Conservation (phyloP, 1,140 invertebrate genomes). For the Platyscapa corneri region DNA sequence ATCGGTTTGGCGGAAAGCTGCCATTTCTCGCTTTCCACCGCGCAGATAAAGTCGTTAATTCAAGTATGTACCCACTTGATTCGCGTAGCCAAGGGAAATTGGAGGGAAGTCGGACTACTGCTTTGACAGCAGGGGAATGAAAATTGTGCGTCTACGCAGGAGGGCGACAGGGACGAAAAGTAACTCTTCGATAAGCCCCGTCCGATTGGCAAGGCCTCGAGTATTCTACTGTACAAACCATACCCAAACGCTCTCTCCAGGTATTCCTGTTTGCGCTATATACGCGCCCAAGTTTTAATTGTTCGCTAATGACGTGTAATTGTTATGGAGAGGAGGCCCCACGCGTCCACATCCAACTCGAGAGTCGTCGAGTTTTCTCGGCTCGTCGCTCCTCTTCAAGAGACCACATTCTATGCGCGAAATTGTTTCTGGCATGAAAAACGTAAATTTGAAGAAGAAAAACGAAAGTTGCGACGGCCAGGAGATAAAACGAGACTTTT, state of each 20-base stretch:
- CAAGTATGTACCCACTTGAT: conserved; percentile 66
- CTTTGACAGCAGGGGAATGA: conserved; percentile 52
- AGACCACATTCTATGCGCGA: neutral
- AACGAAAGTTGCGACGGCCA: too few relatives aligned
- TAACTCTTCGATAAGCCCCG: neutral
- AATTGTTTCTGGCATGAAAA: neutral
- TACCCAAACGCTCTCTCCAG: neutral
- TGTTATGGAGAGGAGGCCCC: neutral
- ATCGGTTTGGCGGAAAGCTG: neutral
- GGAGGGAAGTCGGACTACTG: conserved; percentile 14
- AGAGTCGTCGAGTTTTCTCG: neutral
- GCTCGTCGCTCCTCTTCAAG: neutral
- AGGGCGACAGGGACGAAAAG: neutral
- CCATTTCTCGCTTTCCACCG: neutral
- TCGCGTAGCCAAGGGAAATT: conserved; percentile 58
- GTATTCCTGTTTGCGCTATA: neutral
- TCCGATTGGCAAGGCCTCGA: conserved; percentile 11
- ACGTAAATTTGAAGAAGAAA: neutral
- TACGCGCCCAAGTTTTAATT: conserved; percentile 41
- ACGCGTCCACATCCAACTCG: conserved; percentile 48
- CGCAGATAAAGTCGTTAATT: conserved; percentile 67
- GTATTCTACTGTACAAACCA: conserved; percentile 1
- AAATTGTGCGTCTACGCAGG: conserved; percentile 60
- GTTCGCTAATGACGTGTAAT: conserved; percentile 40
- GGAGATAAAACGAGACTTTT: neutral